Percentiles rank a stretch among this genome's conserved stretches.
Evolutionary conservation across 2,797 vertebrate genomes (phyloP).

Genomic region (Sebastes minor): DNA sequence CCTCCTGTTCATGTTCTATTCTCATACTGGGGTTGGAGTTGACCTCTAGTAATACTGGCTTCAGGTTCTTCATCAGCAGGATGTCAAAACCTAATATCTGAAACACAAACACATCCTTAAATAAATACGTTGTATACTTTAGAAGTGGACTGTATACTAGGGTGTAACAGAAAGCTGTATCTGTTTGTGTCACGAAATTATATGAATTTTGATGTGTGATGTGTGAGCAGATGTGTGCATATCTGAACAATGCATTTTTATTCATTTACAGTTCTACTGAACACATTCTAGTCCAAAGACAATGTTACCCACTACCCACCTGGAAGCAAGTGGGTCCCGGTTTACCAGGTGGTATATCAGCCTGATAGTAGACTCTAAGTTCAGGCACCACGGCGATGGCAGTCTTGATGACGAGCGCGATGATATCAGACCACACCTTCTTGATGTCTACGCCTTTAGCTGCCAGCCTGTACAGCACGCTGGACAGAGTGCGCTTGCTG

Average conservation of each 20-base stretch:
- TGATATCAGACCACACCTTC: slow-evolving; percentile 97
- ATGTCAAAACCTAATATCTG: slow-evolving; percentile 99
- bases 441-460: slow-evolving; percentile 93
- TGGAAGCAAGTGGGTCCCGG: slow-evolving; percentile 97
- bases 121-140: neutral
- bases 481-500: slow-evolving; percentile 97
- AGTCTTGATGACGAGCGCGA: slow-evolving; percentile 96
- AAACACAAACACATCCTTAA: slow-evolving; percentile 31
- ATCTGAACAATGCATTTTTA: neutral
- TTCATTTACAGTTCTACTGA: neutral
- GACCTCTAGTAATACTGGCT: slow-evolving; percentile 95
- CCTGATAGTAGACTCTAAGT: slow-evolving; percentile 93
- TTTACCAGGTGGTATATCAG: slow-evolving; percentile 92
- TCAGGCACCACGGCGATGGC: slow-evolving; percentile 94
- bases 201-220: no score
- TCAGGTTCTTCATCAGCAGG: slow-evolving; percentile 95
- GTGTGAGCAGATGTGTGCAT: neutral
- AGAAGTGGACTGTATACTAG: neutral
- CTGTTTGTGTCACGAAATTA: no score
- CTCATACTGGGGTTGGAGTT: slow-evolving; percentile 99
- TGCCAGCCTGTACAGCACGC: slow-evolving; percentile 90
- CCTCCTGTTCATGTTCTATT: slow-evolving; percentile 96
- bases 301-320: slow-evolving; percentile 69
- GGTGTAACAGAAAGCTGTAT: neutral
- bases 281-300: neutral